Evolutionary conservation across 2,797 vertebrate genomes (phyloP), one percentile per base, ranked within the genome.

Genomic region (Gobio occitaniae): DNA sequence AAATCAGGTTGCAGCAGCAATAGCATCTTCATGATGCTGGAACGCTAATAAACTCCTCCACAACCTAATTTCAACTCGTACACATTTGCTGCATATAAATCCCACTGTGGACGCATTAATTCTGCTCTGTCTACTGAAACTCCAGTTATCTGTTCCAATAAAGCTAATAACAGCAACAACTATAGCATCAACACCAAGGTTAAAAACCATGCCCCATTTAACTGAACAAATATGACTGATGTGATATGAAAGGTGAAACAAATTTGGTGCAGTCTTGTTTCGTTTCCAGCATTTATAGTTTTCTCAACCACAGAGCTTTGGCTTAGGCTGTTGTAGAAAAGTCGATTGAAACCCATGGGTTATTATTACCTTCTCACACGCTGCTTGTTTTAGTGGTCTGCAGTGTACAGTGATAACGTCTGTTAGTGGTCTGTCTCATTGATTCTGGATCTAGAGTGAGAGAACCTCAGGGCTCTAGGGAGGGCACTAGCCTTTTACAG

Each of bases 381-480:
- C 61, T 50, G 61, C 59, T 50, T 79, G 61, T 66, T 79, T 66
- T 48, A 79, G 77, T 50, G 61, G 61, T 66, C 61, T 79, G 61
- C 61, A 66, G 77, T 65, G 59, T 48, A 48, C 77, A 65, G 61
- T 36, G 77, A 66, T 48, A 79, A 66, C 16, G 25, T 65, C 44
- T 13, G 77, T 79, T 79, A 65, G 77, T 50, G 61, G 77, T 79
- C 77, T 36, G 59, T 79, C 61, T 79, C 77, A 79, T 79, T 66
- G 77, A 79, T 79, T 79, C 76, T 78, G 76, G 38, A 78, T n/a
- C 56, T 29, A 29, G 76, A 61, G 77, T 36, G 44, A 66, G 44
- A 29, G 77, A 79, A 66, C 77, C 77, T 50, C 77, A 66, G 77
- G 61, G 61, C 61, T 79, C 77, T 13, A 13, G 77, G 61, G 77